These are phyloP conservation scores for Crocidura indochinensis DNA, from an alignment of 2,797 vertebrate species.

Conservation along the genomic window DNA sequence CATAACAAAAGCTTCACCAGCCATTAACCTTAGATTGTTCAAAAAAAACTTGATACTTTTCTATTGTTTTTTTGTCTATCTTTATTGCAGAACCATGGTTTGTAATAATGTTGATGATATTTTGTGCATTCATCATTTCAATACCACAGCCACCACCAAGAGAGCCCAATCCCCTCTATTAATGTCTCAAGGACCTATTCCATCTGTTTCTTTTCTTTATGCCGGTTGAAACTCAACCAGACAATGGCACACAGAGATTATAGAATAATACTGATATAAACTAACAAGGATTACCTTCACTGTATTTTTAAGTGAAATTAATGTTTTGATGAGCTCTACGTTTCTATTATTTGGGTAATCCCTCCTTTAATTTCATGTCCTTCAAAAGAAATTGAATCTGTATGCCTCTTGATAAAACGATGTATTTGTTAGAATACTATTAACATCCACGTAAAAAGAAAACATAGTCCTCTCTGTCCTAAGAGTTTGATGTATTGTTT, in stretches of 20 bases:
- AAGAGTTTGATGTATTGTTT: conserved; percentile 44
- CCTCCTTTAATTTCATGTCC: conserved; percentile 11
- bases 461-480: conserved; percentile 64
- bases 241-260: background rate
- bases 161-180: too few species aligned
- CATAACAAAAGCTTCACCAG: conserved; percentile 36
- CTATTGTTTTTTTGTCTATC: background rate
- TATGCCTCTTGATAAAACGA: conserved; percentile 65
- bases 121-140: too few species aligned
- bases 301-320: conserved; percentile 70
- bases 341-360: conserved; percentile 56
- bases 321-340: conserved; percentile 55
- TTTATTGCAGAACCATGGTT: too few species aligned
- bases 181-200: too few species aligned
- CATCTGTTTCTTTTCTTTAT: background rate
- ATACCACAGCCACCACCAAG: too few species aligned
- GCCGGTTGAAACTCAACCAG: conserved; percentile 24
- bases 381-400: conserved; percentile 65
- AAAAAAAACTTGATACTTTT: background rate
- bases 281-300: conserved; percentile 55
- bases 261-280: conserved; percentile 43
- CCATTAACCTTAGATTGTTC: conserved; percentile 8
- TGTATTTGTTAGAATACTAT: conserved; percentile 42
- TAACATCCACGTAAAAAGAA: conserved; percentile 50
- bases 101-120: too few species aligned